phyloP scores from a whole-genome alignment of 1,140 invertebrate species.

The Drosophila bifasciata region DNA sequence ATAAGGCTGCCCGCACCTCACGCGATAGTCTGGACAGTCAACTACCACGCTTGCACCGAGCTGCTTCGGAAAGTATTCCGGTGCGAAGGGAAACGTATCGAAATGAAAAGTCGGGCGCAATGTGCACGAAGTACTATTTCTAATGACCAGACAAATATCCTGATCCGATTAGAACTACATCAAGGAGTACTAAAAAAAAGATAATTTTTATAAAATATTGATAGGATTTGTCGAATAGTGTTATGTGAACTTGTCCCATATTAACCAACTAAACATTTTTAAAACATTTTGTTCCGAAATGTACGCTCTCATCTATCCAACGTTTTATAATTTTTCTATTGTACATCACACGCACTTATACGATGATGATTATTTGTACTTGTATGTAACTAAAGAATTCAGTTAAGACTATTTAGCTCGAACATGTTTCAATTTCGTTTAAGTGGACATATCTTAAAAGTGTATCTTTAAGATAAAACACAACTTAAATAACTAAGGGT shows the following conservation, averaged over 20 bases:
- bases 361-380: constrained; percentile 7
- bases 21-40: constrained; percentile 87
- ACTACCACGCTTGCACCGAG: constrained; percentile 86
- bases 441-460: constrained; percentile 28
- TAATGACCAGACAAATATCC: constrained; percentile 32
- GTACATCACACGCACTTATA: constrained; percentile 21
- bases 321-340: constrained; percentile 27
- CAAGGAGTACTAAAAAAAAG: constrained; percentile 30
- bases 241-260: constrained; percentile 15
- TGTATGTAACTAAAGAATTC: constrained; percentile 37
- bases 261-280: constrained; percentile 41
- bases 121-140: constrained; percentile 82
- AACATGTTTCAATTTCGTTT: constrained; percentile 82
- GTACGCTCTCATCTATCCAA: constrained; percentile 23
- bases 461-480: no score
- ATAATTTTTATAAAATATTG: constrained; percentile 21
- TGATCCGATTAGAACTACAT: constrained; percentile 30
- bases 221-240: constrained; percentile 27
- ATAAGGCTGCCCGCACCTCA: constrained; percentile 85
- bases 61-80: constrained; percentile 78
- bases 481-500: no score
- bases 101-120: constrained; percentile 84
- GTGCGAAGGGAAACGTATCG: constrained; percentile 80
- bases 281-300: background rate
- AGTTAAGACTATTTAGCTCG: constrained; percentile 51